phyloP scores from a whole-genome alignment of 1,140 invertebrate species.

The Frieseomelitta varia region DNA sequence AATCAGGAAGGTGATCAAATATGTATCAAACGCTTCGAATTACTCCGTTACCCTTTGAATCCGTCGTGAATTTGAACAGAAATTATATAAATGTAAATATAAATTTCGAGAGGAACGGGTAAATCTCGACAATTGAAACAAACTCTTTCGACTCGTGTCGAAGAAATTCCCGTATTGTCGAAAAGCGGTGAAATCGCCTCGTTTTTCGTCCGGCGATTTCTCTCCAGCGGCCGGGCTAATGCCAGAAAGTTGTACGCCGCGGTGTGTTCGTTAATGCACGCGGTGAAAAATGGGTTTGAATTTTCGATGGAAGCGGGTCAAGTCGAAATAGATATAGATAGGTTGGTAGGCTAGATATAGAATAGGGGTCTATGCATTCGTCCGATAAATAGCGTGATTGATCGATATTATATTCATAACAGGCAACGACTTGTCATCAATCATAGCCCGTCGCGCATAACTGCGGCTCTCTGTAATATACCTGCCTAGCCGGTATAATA shows the following conservation, averaged over 20 bases:
- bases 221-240: background rate
- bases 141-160: no score
- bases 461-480: slow-evolving; percentile 72
- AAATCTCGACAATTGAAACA: no score
- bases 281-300: slow-evolving; percentile 70
- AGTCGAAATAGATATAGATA: slow-evolving; percentile 67
- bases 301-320: slow-evolving; percentile 69
- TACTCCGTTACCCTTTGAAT: background rate
- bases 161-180: no score
- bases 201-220: background rate
- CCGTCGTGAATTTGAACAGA: no score
- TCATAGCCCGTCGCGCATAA: slow-evolving; percentile 74
- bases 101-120: background rate
- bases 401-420: slow-evolving; percentile 82
- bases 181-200: no score
- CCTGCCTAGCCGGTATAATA: slow-evolving; percentile 73
- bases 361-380: slow-evolving; percentile 77
- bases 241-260: slow-evolving; percentile 41
- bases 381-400: slow-evolving; percentile 80
- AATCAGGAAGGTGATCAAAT: background rate
- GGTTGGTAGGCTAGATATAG: slow-evolving; percentile 68
- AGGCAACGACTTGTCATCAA: slow-evolving; percentile 80
- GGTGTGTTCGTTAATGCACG: slow-evolving; percentile 46
- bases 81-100: no score
- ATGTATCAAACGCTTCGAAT: background rate